A percentile compares a stretch with the other conserved stretches of the same genome.
Conservation (phyloP, 1,140 invertebrate genomes). For the Drosophila orosa region DNA sequence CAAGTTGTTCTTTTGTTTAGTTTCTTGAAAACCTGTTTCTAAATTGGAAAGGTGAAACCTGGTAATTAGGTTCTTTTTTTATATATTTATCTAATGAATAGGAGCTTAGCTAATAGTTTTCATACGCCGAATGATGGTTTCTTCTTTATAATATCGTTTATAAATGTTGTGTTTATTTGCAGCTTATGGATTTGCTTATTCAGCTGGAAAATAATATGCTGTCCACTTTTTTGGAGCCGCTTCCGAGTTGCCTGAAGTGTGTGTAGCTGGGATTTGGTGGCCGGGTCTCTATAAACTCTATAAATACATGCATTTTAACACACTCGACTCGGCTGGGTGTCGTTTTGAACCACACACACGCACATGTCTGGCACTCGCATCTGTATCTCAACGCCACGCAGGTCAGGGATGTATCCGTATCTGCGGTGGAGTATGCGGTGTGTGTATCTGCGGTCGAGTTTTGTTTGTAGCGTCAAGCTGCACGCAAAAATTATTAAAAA, state of each 20-base stretch:
- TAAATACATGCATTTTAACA: slow-evolving; percentile 37
- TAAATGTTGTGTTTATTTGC: not conserved
- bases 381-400: slow-evolving; percentile 35
- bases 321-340: slow-evolving; percentile 29
- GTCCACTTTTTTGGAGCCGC: slow-evolving; percentile 2
- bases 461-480: slow-evolving; percentile 2
- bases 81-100: slow-evolving; percentile 11
- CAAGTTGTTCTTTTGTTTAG: not conserved
- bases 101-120: not conserved
- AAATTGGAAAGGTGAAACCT: not conserved
- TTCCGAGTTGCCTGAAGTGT: slow-evolving; percentile 18
- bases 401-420: slow-evolving; percentile 38
- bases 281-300: slow-evolving; percentile 7
- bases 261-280: slow-evolving; percentile 4
- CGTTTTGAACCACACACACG: slow-evolving; percentile 9
- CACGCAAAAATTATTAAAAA: not conserved
- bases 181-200: not conserved
- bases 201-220: slow-evolving; percentile 6
- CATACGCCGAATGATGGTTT: not conserved
- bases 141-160: too few relatives aligned
- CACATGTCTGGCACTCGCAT: slow-evolving; percentile 13
- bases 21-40: not conserved
- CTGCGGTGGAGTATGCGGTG: slow-evolving; percentile 19
- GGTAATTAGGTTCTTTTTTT: not conserved
- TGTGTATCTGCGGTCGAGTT: slow-evolving; percentile 6